Evolutionary conservation across 1,140 invertebrate genomes (phyloP), one percentile per base, ranked within the genome.

Genomic region (Diplogasteroides magnus): DNA sequence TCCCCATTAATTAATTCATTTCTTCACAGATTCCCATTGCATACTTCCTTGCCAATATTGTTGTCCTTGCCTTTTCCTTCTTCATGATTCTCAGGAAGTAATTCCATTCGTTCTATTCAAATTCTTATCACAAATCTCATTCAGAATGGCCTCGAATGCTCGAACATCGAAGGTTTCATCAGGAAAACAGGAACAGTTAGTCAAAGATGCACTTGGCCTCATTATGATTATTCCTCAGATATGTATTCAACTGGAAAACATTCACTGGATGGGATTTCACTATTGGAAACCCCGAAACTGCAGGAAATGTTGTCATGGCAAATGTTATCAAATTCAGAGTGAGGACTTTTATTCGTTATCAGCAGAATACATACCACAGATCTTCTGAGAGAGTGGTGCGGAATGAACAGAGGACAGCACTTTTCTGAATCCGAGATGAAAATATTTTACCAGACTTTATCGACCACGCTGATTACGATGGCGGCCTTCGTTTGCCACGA

Each of bases 191-290:
- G 94, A 97, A 82, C 92, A 97, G 84, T 97, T 6, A 48, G 37
- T 48, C 6, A n/a, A n/a, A n/a, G n/a, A n/a, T n/a, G n/a, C n/a
- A n/a, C n/a, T 6, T 19, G 6, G 37, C 19, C 19, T 48, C 37
- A 48, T 19, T 48, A 48, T 48, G 6, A 48, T 11, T 48, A 11
- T 48, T 11, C 19, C 19, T 48, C 37, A 48, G 37, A 48, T 48
- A 91, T 78, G 88, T 91, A 37, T 98, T 97, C 82, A 91, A 91
- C 0, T 97, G 94, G 94, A 96, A 94, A 84, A 13, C 97, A 1
- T 96, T 96, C 83, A 94, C 92, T 2, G 92, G 92, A 2, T 97
- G 95, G 95, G 94, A 97, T 85, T 97, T 91, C 84, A 96, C 94
- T 90, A 77, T 77, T 28, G 80, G 80, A 37, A 82, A 83, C 55